phyloP scores from a whole-genome alignment of 2,797 vertebrate species.

The Todus mexicanus region DNA sequence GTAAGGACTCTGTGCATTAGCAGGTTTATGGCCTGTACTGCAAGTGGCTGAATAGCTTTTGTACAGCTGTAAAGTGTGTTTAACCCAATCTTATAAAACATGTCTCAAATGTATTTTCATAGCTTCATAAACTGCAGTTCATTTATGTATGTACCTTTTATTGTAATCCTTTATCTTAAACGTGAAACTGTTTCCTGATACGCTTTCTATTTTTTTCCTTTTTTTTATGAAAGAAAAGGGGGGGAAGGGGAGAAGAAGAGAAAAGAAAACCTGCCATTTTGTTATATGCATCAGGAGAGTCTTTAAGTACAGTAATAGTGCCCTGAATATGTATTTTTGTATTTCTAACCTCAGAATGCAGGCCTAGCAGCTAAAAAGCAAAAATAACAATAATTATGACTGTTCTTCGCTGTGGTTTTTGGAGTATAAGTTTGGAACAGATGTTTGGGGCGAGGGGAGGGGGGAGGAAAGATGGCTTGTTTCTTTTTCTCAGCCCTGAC shows the following conservation, averaged over 20 bases:
- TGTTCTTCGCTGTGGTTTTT: conserved; percentile 66
- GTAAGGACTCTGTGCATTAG: not conserved
- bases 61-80: conserved; percentile 71
- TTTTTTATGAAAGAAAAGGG: not conserved
- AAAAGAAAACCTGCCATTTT: conserved; percentile 22
- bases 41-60: conserved; percentile 64
- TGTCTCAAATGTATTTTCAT: conserved; percentile 68
- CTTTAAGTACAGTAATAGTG: conserved; percentile 52
- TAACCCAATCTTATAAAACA: conserved; percentile 65
- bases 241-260: not conserved
- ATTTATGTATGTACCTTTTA: conserved; percentile 40
- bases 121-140: conserved; percentile 66
- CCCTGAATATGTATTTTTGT: conserved; percentile 67
- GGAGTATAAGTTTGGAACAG: conserved; percentile 77
- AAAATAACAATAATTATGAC: conserved; percentile 70
- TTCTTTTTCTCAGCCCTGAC: conserved; percentile 79
- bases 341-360: conserved; percentile 70
- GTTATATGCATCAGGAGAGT: conserved; percentile 62
- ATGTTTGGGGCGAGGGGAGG: conserved; percentile 68
- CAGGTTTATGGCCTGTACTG: conserved; percentile 57
- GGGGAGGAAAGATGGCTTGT: conserved; percentile 53
- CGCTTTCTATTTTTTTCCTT: not conserved
- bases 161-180: conserved; percentile 69
- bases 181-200: conserved; percentile 70
- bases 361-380: conserved; percentile 62